Conservation (phyloP, 2,113 vertebrate genomes). For the Ceyx margarethae region DNA sequence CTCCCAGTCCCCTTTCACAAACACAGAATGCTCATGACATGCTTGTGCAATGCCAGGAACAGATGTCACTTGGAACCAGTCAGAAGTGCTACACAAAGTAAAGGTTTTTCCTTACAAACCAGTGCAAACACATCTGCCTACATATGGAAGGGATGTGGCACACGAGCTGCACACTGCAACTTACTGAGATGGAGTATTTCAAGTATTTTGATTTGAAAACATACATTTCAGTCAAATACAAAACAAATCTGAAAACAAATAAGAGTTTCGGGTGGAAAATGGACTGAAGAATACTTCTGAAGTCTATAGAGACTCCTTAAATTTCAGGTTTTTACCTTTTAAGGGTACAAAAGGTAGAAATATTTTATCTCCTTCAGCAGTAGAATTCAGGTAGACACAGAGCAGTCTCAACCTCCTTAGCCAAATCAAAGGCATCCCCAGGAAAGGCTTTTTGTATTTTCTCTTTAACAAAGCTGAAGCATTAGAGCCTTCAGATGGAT, state of each 20-base stretch:
- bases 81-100: neutral
- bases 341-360: slow-evolving; percentile 11
- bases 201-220: slow-evolving; percentile 16
- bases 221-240: neutral
- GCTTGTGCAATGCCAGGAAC: neutral
- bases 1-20: neutral
- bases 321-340: slow-evolving; percentile 21
- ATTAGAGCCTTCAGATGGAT: slow-evolving; percentile 8
- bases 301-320: neutral
- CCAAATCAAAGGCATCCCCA: slow-evolving; percentile 30
- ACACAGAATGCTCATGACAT: neutral
- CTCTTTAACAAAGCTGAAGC: slow-evolving; percentile 15
- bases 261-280: neutral
- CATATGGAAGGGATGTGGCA: neutral
- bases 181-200: neutral
- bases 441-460: slow-evolving; percentile 22
- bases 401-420: slow-evolving; percentile 22
- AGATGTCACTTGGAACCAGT: neutral
- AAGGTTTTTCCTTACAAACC: neutral
- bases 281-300: neutral
- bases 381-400: slow-evolving; percentile 13
- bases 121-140: neutral
- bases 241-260: neutral
- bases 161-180: neutral
- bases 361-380: slow-evolving; percentile 23